Evolutionary conservation across 2,113 vertebrate species (phyloP), one percentile per base, ranked within the genome.

Genomic region (Periophthalmus modestus): DNA sequence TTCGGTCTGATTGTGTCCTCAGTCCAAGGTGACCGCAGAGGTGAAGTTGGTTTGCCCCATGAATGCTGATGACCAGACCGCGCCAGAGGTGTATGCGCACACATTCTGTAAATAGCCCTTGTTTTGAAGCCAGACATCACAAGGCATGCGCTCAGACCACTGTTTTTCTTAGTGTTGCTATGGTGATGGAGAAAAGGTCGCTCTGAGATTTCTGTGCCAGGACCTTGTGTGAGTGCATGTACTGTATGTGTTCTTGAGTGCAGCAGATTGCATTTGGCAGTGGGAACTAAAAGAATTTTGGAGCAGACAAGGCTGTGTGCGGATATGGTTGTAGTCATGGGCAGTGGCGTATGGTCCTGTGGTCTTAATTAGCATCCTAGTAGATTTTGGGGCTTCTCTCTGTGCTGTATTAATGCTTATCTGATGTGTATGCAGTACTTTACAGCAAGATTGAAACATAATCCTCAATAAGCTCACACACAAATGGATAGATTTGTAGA

Each of bases 1-100:
- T 85, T 71, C 78, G 48, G 11, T 54, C 65, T 79, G 74, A 81
- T 71, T 75, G 75, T 77, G 71, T 73, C 80, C 82, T 72, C 82
- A 84, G 80, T 48, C 76, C 81, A 92, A 87, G 87, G 87, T 89
- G 80, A 89, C 85, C 82, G 65, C 68, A 66, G 76, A 71, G 71
- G 24, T 66, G 15, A 79, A 70, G 69, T 69, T 70, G 68, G 65
- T 78, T 55, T 70, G 79, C 77, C 69, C 23, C 75, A 33, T 15
- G 75, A 89, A 89, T 89, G 81, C 83, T 83, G 85, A 92, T 88
- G 80, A 85, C 68, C 70, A 77, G 55, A 43, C 48, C 33, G 43
- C 57, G 66, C 77, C 81, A 76, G 55, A 77, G 50, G 71, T 63
- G 61, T 58, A 33, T 66, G 61, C 74, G 74, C 65, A 68, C 19